phyloP scores from a whole-genome alignment of 2,113 vertebrate species.

The Tamias sibiricus region DNA sequence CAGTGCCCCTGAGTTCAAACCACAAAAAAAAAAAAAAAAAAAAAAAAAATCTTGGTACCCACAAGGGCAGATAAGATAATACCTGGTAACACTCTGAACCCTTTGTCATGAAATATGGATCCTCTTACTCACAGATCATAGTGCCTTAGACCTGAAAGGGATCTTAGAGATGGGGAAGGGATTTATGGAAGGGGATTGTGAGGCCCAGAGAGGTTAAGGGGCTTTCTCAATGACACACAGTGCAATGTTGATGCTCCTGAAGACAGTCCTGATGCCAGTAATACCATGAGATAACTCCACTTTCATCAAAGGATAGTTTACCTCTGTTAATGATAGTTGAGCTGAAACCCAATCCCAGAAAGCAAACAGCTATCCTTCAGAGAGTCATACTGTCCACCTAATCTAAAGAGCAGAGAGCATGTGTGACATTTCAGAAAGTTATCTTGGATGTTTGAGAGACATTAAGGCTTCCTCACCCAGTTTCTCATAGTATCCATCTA shows the following conservation, averaged over 20 bases:
- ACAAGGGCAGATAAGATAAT: background rate
- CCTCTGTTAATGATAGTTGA: background rate
- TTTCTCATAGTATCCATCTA: background rate
- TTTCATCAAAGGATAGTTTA: background rate
- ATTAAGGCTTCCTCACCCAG: background rate
- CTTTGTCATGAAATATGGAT: background rate
- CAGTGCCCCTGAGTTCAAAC: no score
- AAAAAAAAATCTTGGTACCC: no score
- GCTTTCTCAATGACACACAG: background rate
- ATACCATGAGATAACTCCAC: background rate
- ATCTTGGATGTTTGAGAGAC: background rate
- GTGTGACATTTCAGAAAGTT: background rate
- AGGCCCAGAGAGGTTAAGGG: background rate
- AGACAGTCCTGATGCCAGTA: background rate
- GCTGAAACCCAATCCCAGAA: background rate
- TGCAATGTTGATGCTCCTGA: background rate
- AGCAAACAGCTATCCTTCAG: background rate
- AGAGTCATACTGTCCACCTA: background rate
- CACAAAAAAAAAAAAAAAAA: no score
- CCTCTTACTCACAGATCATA: background rate
- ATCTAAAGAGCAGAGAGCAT: background rate
- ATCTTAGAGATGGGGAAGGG: background rate
- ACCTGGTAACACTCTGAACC: background rate
- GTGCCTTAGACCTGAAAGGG: background rate
- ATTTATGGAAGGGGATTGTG: background rate